Conservation (phyloP, 1,140 invertebrate genomes). For the Pachypeltis micranthus region DNA sequence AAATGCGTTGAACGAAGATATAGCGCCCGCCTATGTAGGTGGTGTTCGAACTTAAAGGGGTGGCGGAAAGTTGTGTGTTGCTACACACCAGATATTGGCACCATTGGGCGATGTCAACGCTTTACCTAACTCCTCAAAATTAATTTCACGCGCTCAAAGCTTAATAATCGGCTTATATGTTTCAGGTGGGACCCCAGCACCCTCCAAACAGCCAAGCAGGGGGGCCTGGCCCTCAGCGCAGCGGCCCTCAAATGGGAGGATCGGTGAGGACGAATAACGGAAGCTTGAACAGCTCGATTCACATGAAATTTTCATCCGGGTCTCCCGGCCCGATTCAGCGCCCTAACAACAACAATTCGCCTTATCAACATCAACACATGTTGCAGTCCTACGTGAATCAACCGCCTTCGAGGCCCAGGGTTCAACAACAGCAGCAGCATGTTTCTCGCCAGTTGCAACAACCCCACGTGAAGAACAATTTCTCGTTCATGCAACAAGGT, state of each 20-base stretch:
- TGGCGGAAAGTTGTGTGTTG: too few species aligned
- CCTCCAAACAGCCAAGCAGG: neutral
- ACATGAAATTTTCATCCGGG: neutral
- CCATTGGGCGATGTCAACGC: slow-evolving; percentile 1
- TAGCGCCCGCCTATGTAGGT: too few species aligned
- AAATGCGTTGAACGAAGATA: too few species aligned
- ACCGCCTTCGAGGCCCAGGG: too few species aligned
- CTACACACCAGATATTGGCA: too few species aligned
- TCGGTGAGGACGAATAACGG: neutral
- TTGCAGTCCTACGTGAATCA: neutral
- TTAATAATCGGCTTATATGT: neutral
- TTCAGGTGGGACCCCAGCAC: neutral
- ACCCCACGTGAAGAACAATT: neutral
- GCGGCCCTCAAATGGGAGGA: neutral
- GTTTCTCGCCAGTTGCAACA: neutral
- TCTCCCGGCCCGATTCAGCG: neutral
- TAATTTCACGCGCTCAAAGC: slow-evolving; percentile 1
- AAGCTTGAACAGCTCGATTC: neutral
- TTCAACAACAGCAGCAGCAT: neutral
- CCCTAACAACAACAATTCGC: neutral
- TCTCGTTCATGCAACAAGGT: neutral
- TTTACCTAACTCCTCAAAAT: neutral
- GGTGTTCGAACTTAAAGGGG: too few species aligned
- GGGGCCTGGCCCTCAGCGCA: neutral
- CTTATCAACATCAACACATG: neutral